Evolutionary conservation across 2,113 vertebrate species (phyloP).

Genomic region (Sakesphorus luctuosus): DNA sequence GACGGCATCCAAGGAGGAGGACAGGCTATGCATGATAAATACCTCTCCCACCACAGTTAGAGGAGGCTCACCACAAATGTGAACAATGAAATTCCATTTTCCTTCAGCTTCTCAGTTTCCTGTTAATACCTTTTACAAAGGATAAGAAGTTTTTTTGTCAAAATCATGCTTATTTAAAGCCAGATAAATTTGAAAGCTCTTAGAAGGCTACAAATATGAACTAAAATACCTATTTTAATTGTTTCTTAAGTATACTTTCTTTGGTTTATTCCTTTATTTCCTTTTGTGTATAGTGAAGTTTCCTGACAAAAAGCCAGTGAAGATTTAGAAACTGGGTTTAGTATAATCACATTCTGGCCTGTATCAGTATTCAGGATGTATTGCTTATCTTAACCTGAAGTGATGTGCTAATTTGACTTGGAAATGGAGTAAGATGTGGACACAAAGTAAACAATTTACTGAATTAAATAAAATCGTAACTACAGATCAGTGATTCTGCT

Average conservation of each 20-base stretch:
- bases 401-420: conserved; percentile 17
- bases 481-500: not conserved
- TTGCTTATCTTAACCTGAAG: not conserved
- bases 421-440: not conserved
- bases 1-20: not conserved
- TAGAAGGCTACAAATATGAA: not conserved
- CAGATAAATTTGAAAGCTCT: not conserved
- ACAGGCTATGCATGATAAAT: conserved; percentile 1
- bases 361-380: not conserved
- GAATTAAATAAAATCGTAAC: not conserved
- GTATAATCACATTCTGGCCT: not conserved
- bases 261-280: not conserved
- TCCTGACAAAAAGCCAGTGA: not conserved
- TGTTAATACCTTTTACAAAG: not conserved
- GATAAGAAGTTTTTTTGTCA: not conserved
- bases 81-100: conserved; percentile 7
- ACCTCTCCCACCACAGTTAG: not conserved
- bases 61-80: not conserved
- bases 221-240: conserved; percentile 2
- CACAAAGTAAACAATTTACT: not conserved
- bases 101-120: conserved; percentile 13
- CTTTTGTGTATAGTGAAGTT: not conserved
- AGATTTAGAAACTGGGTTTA: not conserved
- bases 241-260: not conserved
- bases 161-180: not conserved